A percentile compares a stretch with the other conserved stretches of the same genome.
phyloP scores from a whole-genome alignment of 2,797 vertebrate genomes.

The Hydrolagus colliei region DNA sequence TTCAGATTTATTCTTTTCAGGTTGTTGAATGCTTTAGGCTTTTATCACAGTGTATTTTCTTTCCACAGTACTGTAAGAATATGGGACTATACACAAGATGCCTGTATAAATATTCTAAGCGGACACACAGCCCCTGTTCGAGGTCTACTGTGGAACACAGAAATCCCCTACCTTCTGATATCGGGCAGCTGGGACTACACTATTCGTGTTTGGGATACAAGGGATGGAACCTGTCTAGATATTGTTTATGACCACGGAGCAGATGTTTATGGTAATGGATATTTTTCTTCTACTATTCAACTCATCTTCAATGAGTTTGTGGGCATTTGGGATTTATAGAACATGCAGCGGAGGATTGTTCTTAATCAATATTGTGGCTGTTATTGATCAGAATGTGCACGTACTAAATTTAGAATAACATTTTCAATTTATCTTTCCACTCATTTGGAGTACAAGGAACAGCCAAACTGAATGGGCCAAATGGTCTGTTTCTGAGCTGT shows the following conservation, averaged over 20 bases:
- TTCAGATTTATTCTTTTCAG: background rate
- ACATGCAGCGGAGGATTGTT: background rate
- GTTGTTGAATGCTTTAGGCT: background rate
- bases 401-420: background rate
- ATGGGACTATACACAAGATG: slow-evolving; percentile 95
- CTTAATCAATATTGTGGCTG: background rate
- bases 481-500: too few relatives aligned
- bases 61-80: slow-evolving; percentile 80
- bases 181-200: slow-evolving; percentile 95
- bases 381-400: slow-evolving; percentile 19
- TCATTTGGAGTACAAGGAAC: too few relatives aligned
- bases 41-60: slow-evolving; percentile 16
- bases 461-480: too few relatives aligned
- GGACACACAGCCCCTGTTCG: slow-evolving; percentile 87
- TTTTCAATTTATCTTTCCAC: too few relatives aligned
- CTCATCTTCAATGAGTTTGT: too few relatives aligned
- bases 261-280: slow-evolving; percentile 82
- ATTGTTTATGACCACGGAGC: slow-evolving; percentile 88
- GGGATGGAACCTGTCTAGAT: slow-evolving; percentile 84
- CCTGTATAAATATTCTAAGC: slow-evolving; percentile 82
- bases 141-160: slow-evolving; percentile 91
- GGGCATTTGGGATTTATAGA: too few relatives aligned
- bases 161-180: slow-evolving; percentile 85
- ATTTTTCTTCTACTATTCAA: background rate
- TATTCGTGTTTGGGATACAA: slow-evolving; percentile 90